Base-by-base conservation (phyloP, 1,140 invertebrate species). In the Neotoxoptera formosana region DNA sequence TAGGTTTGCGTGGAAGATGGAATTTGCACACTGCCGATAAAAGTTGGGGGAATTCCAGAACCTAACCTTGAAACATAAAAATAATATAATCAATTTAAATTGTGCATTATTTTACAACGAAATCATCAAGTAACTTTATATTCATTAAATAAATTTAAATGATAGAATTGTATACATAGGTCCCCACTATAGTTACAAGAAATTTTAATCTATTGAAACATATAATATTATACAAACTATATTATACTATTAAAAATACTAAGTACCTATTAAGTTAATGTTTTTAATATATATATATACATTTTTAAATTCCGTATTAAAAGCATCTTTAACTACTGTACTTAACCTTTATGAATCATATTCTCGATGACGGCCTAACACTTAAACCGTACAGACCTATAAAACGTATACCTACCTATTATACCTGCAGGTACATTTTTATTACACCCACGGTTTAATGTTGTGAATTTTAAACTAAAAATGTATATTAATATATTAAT, bases 311-410 rank as follows among this genome's bases (percentile, higher is more conserved):
- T 67, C 30, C 4, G 30, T n/a, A 67, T 67, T 67, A 14, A 67
- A 67, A 23, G 23, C 21, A 60, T 9, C 25, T 60, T 60, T 60
- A 60, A 30, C 30, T 67, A 67, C 30, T 67, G 60, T n/a, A 67
- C 60, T 30, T 67, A 67, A 67, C 60, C 60, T 67, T 67, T 67
- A 67, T 67, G 60, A 67, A 67, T 67, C 60, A 67, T 67, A 67
- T 14, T n/a, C 60, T 67, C 11, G 60, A 67, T 67, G 30, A 67
- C 30, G 30, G 30, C 11, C 0, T 4, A 67, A 67, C 60, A 67
- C 25, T 67, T 67, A 67, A 67, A 67, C 11, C 60, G 30, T n/a
- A n/a, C 14, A 67, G 11, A 25, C 60, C 60, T 67, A 67, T 67
- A 67, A 67, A 67, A 67, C 30, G 25, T 67, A n/a, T 30, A 60